Conservation (phyloP, 2,888 invertebrate species). For the Dexiosoma caninum region DNA sequence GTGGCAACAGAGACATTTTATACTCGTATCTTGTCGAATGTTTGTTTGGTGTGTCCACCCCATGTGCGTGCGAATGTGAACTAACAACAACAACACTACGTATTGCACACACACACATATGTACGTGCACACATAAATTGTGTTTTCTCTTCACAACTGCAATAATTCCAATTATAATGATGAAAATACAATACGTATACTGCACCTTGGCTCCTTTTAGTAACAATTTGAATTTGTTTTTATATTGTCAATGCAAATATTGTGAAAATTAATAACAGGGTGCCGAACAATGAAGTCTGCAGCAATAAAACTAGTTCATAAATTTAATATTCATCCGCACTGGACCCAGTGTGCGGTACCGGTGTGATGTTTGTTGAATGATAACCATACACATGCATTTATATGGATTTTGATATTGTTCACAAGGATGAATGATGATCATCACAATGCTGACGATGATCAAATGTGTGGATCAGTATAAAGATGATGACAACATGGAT, state of each 20-base stretch:
- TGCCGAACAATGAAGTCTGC: too few species aligned
- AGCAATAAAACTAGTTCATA: too few species aligned
- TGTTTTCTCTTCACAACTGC: slow-evolving; percentile 37
- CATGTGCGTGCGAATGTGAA: background rate
- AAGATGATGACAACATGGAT: slow-evolving; percentile 57
- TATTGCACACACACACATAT: background rate
- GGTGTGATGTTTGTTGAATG: background rate
- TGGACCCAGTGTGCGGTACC: slow-evolving; percentile 10
- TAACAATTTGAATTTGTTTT: too few species aligned
- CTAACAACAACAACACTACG: background rate
- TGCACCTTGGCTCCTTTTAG: slow-evolving; percentile 16
- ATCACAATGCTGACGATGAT: slow-evolving; percentile 28
- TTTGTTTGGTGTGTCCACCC: background rate
- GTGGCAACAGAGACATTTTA: slow-evolving; percentile 47
- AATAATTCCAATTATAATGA: slow-evolving; percentile 47
- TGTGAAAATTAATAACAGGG: too few species aligned
- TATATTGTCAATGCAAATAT: too few species aligned
- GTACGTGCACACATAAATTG: background rate
- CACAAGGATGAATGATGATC: slow-evolving; percentile 50
- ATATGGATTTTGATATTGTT: slow-evolving; percentile 15
- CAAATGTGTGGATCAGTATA: slow-evolving; percentile 52
- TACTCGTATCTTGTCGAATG: slow-evolving; percentile 3
- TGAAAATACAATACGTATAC: slow-evolving; percentile 10
- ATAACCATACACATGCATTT: background rate
- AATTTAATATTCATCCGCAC: too few species aligned